Evolutionary conservation across 2,888 invertebrate genomes (phyloP).

Genomic region (Idaea aversata): DNA sequence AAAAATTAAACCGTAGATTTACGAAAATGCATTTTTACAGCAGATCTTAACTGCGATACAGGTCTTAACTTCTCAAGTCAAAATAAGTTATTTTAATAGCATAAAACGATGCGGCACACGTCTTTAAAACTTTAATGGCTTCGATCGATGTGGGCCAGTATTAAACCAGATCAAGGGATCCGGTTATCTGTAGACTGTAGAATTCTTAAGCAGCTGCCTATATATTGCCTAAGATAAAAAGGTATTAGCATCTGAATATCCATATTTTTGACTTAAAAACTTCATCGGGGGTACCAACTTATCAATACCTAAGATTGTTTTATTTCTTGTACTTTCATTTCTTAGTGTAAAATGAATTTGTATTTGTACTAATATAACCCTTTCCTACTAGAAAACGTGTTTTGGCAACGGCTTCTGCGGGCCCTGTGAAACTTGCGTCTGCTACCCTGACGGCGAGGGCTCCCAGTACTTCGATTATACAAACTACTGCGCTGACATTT

Average conservation of each 20-base stretch:
- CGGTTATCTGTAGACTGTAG: neutral
- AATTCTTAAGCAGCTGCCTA: neutral
- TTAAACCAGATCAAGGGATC: constrained; percentile 6
- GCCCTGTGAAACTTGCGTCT: constrained; percentile 52
- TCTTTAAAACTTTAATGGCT: constrained; percentile 1
- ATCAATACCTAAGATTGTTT: no score
- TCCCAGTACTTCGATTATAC: constrained; percentile 59
- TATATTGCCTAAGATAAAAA: no score
- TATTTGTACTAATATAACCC: neutral
- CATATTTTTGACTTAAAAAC: no score
- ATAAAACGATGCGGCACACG: neutral
- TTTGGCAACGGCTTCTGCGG: constrained; percentile 62
- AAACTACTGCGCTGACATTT: constrained; percentile 57
- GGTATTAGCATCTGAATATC: no score
- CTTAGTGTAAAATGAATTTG: no score
- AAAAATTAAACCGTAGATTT: neutral
- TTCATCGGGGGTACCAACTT: no score
- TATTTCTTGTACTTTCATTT: neutral
- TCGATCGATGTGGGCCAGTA: constrained; percentile 4
- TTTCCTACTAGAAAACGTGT: constrained; percentile 43
- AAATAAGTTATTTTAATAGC: constrained; percentile 4
- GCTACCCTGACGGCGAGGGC: constrained; percentile 49
- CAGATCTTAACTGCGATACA: neutral
- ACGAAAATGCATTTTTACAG: neutral
- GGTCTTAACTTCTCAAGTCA: neutral